phyloP scores from a whole-genome alignment of 2,797 vertebrate species.

The Chiloscyllium punctatum region DNA sequence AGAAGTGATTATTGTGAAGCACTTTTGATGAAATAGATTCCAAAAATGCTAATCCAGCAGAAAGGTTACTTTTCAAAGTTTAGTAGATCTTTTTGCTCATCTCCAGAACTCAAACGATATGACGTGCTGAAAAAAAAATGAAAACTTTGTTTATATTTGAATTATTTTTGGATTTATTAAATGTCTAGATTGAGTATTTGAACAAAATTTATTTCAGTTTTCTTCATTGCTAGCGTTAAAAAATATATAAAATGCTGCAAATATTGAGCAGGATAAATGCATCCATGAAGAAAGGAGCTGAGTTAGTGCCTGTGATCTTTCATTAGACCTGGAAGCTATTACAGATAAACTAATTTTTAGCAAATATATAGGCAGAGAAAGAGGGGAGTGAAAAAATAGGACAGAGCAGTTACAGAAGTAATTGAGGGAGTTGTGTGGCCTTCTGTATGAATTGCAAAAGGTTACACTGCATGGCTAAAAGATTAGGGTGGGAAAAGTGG shows the following conservation, averaged over 20 bases:
- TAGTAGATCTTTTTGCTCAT: background rate
- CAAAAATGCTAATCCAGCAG: background rate
- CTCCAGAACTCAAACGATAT: background rate
- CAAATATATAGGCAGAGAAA: too few species aligned
- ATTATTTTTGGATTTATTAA: background rate
- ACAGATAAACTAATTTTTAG: too few species aligned
- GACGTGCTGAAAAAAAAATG: background rate
- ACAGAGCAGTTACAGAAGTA: too few species aligned
- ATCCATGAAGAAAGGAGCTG: too few species aligned
- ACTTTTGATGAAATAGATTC: background rate
- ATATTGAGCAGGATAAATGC: too few species aligned
- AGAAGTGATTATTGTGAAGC: background rate
- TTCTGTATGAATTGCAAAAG: too few species aligned
- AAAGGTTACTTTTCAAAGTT: background rate
- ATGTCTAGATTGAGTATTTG: background rate
- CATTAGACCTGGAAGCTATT: too few species aligned
- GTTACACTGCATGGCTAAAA: too few species aligned
- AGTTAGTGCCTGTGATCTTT: too few species aligned
- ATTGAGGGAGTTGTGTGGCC: too few species aligned
- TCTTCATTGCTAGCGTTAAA: background rate
- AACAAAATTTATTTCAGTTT: background rate
- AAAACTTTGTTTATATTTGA: background rate
- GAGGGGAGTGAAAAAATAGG: too few species aligned
- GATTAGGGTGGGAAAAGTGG: too few species aligned
- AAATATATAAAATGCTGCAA: background rate